These are phyloP conservation scores for Diploptera punctata DNA, from an alignment of 2,888 invertebrate genomes.

Conservation along the genomic window DNA sequence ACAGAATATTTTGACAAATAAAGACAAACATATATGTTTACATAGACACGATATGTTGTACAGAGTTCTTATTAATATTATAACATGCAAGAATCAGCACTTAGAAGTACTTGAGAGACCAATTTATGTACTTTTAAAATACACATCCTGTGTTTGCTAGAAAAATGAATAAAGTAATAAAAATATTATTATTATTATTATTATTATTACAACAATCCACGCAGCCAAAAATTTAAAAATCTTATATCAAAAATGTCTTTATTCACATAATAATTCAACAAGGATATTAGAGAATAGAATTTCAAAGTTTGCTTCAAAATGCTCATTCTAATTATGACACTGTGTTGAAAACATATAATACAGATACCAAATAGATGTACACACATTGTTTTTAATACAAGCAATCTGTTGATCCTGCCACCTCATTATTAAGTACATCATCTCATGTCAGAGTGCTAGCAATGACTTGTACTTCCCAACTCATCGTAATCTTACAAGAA, in stretches of 20 bases:
- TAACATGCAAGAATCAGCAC: constrained; percentile 16
- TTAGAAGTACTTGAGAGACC: constrained; percentile 2
- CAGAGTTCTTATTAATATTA: constrained; percentile 10
- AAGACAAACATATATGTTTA: constrained; percentile 12
- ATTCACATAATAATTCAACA: too few relatives aligned
- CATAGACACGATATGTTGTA: constrained; percentile 20
- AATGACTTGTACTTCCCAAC: constrained; percentile 3
- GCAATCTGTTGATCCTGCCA: background rate
- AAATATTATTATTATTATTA: too few relatives aligned
- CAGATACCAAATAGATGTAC: constrained; percentile 25
- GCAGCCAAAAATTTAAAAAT: too few relatives aligned
- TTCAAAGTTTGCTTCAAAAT: constrained; percentile 3
- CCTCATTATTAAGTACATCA: background rate
- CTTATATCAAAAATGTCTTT: too few relatives aligned
- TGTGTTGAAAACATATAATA: constrained; percentile 20
- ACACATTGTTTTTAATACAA: constrained; percentile 18
- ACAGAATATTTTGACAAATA: constrained; percentile 17
- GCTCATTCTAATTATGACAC: constrained; percentile 13
- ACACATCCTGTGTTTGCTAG: too few relatives aligned
- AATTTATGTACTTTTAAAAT: too few relatives aligned
- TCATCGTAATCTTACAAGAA: background rate
- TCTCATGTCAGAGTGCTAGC: background rate
- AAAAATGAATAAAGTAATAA: too few relatives aligned
- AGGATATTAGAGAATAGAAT: too few relatives aligned
- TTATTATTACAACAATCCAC: too few relatives aligned